Evolutionary conservation across 1,140 invertebrate genomes (phyloP).

Genomic region (Antheraea pernyi): DNA sequence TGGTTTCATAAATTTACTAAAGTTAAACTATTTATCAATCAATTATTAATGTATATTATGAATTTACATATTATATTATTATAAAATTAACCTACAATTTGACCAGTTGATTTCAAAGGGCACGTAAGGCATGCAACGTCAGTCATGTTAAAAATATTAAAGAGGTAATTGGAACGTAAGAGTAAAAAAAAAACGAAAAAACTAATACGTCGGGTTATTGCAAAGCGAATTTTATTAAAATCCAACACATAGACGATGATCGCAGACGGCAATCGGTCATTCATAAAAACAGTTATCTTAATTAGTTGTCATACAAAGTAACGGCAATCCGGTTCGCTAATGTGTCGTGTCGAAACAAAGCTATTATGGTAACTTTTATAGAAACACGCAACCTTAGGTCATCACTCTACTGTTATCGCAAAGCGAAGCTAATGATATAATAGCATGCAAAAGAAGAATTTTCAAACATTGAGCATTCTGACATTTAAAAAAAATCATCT

Average conservation of each 20-base stretch:
- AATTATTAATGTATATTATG: too few relatives aligned
- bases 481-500: too few relatives aligned
- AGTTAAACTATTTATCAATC: too few relatives aligned
- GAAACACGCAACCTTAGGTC: conserved; percentile 3
- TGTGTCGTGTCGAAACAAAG: conserved; percentile 29
- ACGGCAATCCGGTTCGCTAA: conserved; percentile 24
- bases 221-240: neutral
- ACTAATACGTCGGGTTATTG: neutral
- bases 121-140: too few relatives aligned
- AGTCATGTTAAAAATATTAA: too few relatives aligned
- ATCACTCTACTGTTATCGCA: neutral
- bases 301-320: conserved; percentile 22
- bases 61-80: too few relatives aligned
- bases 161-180: too few relatives aligned
- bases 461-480: too few relatives aligned
- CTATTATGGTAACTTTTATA: conserved; percentile 34
- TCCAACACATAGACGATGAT: conserved; percentile 1
- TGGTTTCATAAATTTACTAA: too few relatives aligned
- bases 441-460: neutral
- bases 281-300: conserved; percentile 12
- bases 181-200: neutral
- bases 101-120: too few relatives aligned
- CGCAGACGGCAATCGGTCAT: neutral
- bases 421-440: neutral
- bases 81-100: too few relatives aligned